Conservation (phyloP, 2,797 vertebrate species). For the Threskiornis aethiopicus region DNA sequence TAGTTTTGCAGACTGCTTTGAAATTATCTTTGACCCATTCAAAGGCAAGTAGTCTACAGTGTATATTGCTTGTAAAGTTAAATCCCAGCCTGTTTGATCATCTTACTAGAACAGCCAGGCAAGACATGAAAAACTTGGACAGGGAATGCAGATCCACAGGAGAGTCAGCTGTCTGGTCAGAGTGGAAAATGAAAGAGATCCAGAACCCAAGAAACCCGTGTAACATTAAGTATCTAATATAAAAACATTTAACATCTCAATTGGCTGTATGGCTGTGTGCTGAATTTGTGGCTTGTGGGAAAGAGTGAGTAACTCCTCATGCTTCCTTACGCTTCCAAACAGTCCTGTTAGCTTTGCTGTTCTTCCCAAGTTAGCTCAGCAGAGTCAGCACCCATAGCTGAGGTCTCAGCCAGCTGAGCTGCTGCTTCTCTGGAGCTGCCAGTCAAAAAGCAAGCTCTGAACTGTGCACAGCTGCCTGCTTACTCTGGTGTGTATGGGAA, state of each 20-base stretch:
- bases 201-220: neutral
- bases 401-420: neutral
- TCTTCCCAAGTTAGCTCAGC: neutral
- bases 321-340: neutral
- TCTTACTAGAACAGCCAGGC: neutral
- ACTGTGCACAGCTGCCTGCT: neutral
- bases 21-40: constrained; percentile 2
- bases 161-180: neutral
- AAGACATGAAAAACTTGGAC: neutral
- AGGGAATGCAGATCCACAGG: neutral
- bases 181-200: neutral
- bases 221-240: neutral
- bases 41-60: neutral
- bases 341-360: neutral
- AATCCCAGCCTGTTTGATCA: constrained; percentile 4
- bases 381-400: neutral
- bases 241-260: neutral
- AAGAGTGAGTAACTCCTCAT: neutral
- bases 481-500: neutral
- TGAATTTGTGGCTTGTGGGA: neutral
- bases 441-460: neutral
- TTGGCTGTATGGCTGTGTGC: neutral
- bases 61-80: neutral
- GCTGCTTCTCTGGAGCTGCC: neutral
- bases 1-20: constrained; percentile 7